A percentile compares a stretch with the other conserved stretches of the same genome.
Conservation (phyloP, 2,113 vertebrate species). For the Platysternon megacephalum region DNA sequence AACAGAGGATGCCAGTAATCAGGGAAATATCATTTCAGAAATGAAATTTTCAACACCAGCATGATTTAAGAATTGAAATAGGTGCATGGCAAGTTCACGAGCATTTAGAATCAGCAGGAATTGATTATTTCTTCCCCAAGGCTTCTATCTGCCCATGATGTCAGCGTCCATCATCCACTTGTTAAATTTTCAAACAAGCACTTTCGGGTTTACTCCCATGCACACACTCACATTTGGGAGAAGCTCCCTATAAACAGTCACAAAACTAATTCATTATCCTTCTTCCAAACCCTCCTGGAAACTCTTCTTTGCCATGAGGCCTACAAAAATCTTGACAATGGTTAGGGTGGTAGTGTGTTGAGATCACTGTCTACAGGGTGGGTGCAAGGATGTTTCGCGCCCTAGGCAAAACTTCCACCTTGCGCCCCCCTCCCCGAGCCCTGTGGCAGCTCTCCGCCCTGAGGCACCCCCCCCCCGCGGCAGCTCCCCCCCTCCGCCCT, state of each 20-base stretch:
- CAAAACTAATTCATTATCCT: neutral
- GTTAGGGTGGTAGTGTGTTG: neutral
- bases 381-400: too few species aligned
- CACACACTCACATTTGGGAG: neutral
- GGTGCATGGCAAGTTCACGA: conserved; percentile 57
- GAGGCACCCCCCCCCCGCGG: too few species aligned
- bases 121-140: conserved; percentile 62
- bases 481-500: too few species aligned
- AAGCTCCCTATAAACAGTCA: neutral
- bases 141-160: conserved; percentile 34
- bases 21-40: conserved; percentile 65
- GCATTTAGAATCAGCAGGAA: conserved; percentile 50
- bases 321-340: neutral
- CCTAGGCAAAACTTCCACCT: too few species aligned
- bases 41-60: conserved; percentile 63
- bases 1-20: conserved; percentile 68
- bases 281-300: neutral
- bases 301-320: neutral
- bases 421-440: too few species aligned
- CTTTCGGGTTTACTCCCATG: neutral
- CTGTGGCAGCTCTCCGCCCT: too few species aligned
- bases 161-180: neutral
- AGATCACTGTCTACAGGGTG: neutral
- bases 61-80: conserved; percentile 69
- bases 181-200: neutral